These are phyloP conservation scores for Manis pentadactyla DNA, from an alignment of 2,797 vertebrate species.

Conservation along the genomic window DNA sequence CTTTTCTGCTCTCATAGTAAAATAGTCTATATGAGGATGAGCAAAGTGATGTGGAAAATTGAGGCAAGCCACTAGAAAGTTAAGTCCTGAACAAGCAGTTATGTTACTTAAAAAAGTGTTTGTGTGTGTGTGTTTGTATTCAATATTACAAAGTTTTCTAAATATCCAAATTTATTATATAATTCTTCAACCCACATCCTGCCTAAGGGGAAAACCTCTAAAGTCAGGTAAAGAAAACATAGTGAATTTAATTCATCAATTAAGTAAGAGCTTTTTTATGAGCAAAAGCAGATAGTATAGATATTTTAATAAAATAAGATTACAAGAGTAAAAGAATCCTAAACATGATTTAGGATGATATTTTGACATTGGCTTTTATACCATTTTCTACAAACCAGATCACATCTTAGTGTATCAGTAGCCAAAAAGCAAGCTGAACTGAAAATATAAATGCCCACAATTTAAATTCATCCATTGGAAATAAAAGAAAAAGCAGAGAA, in stretches of 20 bases:
- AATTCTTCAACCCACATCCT: constrained; percentile 3
- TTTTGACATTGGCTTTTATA: constrained; percentile 78
- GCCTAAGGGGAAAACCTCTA: not conserved
- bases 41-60: constrained; percentile 26
- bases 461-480: constrained; percentile 79
- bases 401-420: constrained; percentile 73
- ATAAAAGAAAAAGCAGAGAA: constrained; percentile 70
- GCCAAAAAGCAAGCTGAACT: constrained; percentile 70
- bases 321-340: constrained; percentile 78
- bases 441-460: constrained; percentile 72
- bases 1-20: not conserved
- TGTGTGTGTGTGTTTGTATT: not conserved
- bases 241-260: constrained; percentile 45
- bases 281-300: not conserved
- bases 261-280: not conserved
- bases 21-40: not conserved
- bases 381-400: constrained; percentile 77
- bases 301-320: constrained; percentile 62
- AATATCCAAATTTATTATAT: constrained; percentile 29
- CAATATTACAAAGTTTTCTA: constrained; percentile 40
- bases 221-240: constrained; percentile 37
- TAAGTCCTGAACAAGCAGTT: not conserved
- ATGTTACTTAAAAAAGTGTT: not conserved
- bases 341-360: constrained; percentile 80
- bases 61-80: not conserved